A percentile compares a stretch with the other conserved stretches of the same genome.
phyloP scores from a whole-genome alignment of 92 coral and sea anemone genomes.

The Epizoanthus stellaris region DNA sequence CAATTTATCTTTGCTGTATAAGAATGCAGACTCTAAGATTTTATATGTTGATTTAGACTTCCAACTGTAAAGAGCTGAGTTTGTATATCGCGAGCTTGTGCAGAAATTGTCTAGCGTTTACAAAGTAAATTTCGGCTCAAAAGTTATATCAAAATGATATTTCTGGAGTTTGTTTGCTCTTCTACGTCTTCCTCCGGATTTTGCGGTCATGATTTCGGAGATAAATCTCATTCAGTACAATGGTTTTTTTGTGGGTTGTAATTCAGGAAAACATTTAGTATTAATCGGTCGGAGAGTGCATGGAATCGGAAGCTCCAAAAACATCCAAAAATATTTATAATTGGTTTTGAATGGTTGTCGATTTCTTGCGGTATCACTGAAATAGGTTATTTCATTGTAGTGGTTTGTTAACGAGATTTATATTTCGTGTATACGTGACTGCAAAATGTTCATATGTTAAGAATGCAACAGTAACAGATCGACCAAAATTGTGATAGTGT shows the following conservation, averaged over 20 bases:
- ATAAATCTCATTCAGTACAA: background rate
- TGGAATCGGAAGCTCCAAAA: conserved; percentile 22
- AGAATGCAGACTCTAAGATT: too few species aligned
- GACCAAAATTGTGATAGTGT: too few species aligned
- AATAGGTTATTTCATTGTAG: conserved; percentile 16
- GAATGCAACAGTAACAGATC: background rate
- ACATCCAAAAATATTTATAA: background rate
- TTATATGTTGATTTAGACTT: too few species aligned
- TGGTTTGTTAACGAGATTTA: background rate
- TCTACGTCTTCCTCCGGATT: conserved; percentile 12
- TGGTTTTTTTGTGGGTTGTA: conserved; percentile 27
- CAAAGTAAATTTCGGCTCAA: too few species aligned
- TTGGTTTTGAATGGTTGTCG: conserved; percentile 16
- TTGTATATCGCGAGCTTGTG: too few species aligned
- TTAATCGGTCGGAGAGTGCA: background rate
- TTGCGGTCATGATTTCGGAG: conserved; percentile 6
- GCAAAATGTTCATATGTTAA: background rate
- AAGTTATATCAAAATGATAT: background rate
- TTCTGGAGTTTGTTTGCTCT: conserved; percentile 7
- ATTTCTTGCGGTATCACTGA: conserved; percentile 1
- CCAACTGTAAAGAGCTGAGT: too few species aligned
- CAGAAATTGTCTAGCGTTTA: too few species aligned
- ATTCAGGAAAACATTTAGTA: conserved; percentile 45
- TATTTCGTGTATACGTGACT: conserved; percentile 16
- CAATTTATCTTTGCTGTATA: too few species aligned